A percentile compares a stretch with the other conserved stretches of the same genome.
Conservation (phyloP, 2,113 vertebrate genomes). For the Shinisaurus crocodilurus region DNA sequence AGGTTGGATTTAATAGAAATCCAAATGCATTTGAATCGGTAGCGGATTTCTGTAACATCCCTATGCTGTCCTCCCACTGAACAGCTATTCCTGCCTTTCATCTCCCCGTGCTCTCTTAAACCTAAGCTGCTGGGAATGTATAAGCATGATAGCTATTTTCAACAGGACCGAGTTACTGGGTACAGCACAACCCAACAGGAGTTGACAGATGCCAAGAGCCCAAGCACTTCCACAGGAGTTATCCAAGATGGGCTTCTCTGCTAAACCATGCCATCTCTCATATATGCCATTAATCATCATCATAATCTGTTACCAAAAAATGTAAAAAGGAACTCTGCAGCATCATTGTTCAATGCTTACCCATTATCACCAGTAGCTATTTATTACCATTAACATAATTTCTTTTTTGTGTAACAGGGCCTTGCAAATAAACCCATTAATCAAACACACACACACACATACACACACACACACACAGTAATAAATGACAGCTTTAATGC, state of each 20-base stretch:
- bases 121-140: conserved; percentile 46
- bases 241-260: conserved; percentile 4
- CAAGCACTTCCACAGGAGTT: conserved; percentile 36
- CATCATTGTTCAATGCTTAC: conserved; percentile 26
- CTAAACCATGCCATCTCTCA: conserved; percentile 32
- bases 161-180: conserved; percentile 44
- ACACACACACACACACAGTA: no score
- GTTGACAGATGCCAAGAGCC: conserved; percentile 60
- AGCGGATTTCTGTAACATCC: no score
- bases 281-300: conserved; percentile 26
- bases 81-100: conserved; percentile 42
- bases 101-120: conserved; percentile 38
- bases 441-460: no score
- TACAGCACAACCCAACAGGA: conserved; percentile 13
- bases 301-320: conserved; percentile 20
- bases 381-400: conserved; percentile 31
- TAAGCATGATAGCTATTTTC: conserved; percentile 53
- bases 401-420: conserved; percentile 2
- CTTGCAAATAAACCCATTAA: background rate
- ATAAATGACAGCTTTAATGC: background rate
- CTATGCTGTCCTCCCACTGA: conserved; percentile 23
- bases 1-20: no score
- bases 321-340: background rate
- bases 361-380: background rate
- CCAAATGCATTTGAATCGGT: no score